phyloP scores from a whole-genome alignment of 2,113 vertebrate species.

The Trogon melanurus region DNA sequence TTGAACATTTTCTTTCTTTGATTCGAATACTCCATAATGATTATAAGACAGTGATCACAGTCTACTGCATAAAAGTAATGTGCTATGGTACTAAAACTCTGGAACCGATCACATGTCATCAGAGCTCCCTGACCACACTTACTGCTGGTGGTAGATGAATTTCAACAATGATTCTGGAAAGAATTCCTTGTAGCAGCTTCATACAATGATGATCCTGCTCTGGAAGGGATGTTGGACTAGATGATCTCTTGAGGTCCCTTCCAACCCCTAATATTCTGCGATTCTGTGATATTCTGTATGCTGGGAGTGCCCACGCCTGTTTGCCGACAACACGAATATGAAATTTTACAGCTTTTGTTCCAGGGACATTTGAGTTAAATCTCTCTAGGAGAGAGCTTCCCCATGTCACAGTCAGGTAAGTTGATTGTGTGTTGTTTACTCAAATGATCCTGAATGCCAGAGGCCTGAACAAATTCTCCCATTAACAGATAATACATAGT shows the following conservation, averaged over 20 bases:
- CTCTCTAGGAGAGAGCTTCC: background rate
- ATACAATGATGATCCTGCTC: background rate
- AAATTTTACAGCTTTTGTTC: background rate
- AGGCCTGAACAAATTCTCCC: background rate
- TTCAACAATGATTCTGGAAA: background rate
- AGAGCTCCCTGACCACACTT: background rate
- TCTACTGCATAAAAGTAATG: background rate
- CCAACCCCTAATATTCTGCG: too few species aligned
- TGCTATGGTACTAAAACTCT: background rate
- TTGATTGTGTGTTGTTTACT: background rate
- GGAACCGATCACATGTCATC: background rate
- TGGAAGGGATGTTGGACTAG: too few species aligned
- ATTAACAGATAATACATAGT: background rate
- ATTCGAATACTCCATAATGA: background rate
- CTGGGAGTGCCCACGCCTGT: background rate
- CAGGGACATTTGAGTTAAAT: background rate
- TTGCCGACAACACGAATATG: background rate
- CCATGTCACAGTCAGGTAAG: background rate
- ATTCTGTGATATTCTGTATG: background rate
- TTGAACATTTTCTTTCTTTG: background rate
- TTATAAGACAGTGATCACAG: background rate
- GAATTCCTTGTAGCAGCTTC: background rate
- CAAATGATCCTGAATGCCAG: background rate
- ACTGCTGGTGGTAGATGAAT: background rate
- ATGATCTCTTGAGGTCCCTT: too few species aligned